Base-by-base conservation (phyloP, 2,888 invertebrate genomes). In the Steromphala cineraria region DNA sequence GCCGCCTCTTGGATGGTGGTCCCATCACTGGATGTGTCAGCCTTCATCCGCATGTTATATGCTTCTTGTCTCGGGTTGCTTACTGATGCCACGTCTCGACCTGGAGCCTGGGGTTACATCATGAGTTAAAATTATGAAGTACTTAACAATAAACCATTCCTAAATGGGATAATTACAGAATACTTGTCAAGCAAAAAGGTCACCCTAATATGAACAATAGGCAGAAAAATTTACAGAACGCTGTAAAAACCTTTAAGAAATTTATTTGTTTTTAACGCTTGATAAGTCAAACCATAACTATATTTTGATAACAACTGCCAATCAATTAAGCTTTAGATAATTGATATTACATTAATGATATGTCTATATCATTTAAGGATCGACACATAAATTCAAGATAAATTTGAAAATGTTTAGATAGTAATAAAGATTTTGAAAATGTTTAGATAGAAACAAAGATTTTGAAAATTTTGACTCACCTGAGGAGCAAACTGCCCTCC, bases 401-500 rank as follows among this genome's bases (percentile, higher is more conserved):
- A n/a, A n/a, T n/a, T n/a, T n/a, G n/a, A n/a, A n/a, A n/a, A n/a
- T n/a, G n/a, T n/a, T n/a, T n/a, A n/a, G n/a, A n/a, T n/a, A n/a
- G n/a, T n/a, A n/a, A n/a, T n/a, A n/a, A n/a, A n/a, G n/a, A n/a
- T n/a, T n/a, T n/a, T n/a, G n/a, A n/a, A n/a, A n/a, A n/a, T n/a
- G n/a, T n/a, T n/a, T n/a, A n/a, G n/a, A n/a, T n/a, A n/a, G n/a
- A n/a, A 36, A 7, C 36, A 36, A 36, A 36, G 2, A 36, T 36
- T 36, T 36, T n/a, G n/a, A n/a, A n/a, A n/a, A n/a, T n/a, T 13
- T 46, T 46, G 7, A 46, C 94, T 94, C 91, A 96, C 96, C 92
- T 93, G 95, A 0, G 98, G 97, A 0, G 96, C 96, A 93, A 97
- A 98, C 92, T 97, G 96, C 81, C 96, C 96, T 55, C 96, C 94